Evolutionary conservation across 1,140 invertebrate genomes (phyloP), one percentile per base, ranked within the genome.

Genomic region (Forficula auricularia): DNA sequence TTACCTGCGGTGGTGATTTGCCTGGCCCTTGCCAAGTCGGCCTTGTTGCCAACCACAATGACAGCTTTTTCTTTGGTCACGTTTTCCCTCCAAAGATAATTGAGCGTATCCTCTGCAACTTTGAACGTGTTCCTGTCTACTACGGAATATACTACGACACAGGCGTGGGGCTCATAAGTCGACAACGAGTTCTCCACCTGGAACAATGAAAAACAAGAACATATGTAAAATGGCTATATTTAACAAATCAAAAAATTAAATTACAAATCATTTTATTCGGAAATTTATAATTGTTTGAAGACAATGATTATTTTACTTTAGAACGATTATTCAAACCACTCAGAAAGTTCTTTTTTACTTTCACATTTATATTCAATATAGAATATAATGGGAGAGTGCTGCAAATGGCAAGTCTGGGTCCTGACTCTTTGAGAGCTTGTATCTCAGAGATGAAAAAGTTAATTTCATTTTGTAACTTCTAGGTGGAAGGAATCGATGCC

Each of bases 1-100:
- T 71, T 60, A 89, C 87, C 86, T 59, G 82, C 77, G 14, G 73
- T 69, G 9, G 78, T 65, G 35, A 95, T 82, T 27, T 77, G 75
- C 36, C 88, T 68, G 7, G 85, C 81, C 51, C 89, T 66, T 0
- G 85, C 90, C 36, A 95, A 64, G 56, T 96, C 90, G 2, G 82
- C 80, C 59, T 96, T 96, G 59, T 96, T 96, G 31, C 82, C 90
- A 8, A 91, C 89, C 3, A 95, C 72, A 44, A 95, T 90, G 16
- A 90, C 81, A 2, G 84, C 77, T 55, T 81, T 73, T 19, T 83
- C 79, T 47, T 76, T 72, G 1, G 79, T 83, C 48, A 78, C 78
- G 49, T 79, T 77, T 52, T 83, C 77, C 45, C 77, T 62, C 68
- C 79, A 83, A 19, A 89, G 62, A 55, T 87, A 86, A 50, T 79